phyloP scores from a whole-genome alignment of 2,797 vertebrate species.

The Podarcis siculus region DNA sequence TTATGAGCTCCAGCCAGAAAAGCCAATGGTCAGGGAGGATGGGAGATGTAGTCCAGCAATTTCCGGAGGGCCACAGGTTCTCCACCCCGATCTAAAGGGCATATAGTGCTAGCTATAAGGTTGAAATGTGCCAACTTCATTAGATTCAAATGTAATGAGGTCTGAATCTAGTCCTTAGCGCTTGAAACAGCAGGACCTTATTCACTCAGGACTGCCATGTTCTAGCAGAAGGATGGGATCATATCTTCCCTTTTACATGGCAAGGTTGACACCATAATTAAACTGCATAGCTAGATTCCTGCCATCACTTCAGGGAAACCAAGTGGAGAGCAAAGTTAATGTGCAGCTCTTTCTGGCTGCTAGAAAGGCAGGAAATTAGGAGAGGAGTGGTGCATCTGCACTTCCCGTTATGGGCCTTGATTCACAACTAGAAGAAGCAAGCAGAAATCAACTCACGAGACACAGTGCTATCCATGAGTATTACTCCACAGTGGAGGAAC shows the following conservation, averaged over 20 bases:
- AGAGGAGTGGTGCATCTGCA: background rate
- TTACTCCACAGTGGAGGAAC: background rate
- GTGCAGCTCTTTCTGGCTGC: background rate
- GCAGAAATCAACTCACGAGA: background rate
- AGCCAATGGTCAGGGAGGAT: too few species aligned
- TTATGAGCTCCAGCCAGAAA: too few species aligned
- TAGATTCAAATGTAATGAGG: conserved; percentile 29
- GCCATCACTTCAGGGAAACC: background rate
- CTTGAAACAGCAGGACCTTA: conserved; percentile 39
- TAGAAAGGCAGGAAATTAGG: background rate
- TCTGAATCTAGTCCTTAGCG: conserved; percentile 67
- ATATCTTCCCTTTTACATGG: conserved; percentile 46
- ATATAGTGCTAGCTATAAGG: background rate
- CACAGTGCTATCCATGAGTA: background rate
- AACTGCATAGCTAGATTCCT: background rate
- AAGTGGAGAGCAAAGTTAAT: conserved; percentile 38
- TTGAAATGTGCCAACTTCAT: background rate
- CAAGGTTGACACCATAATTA: conserved; percentile 23
- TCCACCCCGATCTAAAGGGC: background rate
- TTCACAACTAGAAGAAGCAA: conserved; percentile 1
- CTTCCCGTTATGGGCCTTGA: conserved; percentile 23
- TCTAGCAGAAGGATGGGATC: conserved; percentile 39
- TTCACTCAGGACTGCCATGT: conserved; percentile 34
- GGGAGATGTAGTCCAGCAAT: background rate
- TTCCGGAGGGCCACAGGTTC: background rate